These are phyloP conservation scores for Tapirus indicus DNA, from an alignment of 2,797 vertebrate species.

Conservation along the genomic window DNA sequence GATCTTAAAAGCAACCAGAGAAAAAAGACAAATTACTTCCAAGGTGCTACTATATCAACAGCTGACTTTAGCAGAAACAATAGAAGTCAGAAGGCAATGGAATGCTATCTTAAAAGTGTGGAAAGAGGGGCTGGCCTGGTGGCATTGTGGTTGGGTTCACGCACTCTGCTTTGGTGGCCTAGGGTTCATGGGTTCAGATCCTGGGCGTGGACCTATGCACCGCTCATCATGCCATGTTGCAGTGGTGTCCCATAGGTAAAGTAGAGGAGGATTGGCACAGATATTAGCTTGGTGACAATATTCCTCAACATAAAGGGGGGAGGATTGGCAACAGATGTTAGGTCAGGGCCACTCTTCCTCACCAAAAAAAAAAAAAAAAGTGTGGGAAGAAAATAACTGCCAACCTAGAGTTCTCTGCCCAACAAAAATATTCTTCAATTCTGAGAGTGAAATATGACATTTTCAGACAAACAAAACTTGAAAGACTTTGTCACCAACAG, in stretches of 20 bases:
- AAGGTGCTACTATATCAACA: not conserved
- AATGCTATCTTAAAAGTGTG: not conserved
- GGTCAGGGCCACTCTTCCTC: too few relatives aligned
- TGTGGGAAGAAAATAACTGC: not conserved
- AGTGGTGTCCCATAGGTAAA: too few relatives aligned
- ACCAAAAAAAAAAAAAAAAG: not conserved
- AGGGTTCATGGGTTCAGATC: too few relatives aligned
- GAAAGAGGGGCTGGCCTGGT: too few relatives aligned
- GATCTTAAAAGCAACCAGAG: not conserved
- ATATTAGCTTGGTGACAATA: too few relatives aligned
- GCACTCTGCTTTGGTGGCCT: too few relatives aligned
- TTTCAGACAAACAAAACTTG: not conserved
- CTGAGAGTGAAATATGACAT: not conserved
- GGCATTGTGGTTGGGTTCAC: too few relatives aligned
- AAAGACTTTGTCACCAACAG: not conserved
- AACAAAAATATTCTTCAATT: not conserved
- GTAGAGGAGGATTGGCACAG: too few relatives aligned
- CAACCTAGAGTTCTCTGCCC: not conserved
- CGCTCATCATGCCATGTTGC: too few relatives aligned
- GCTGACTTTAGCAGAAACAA: constrained; percentile 11
- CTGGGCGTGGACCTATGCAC: too few relatives aligned
- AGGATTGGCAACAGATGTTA: too few relatives aligned
- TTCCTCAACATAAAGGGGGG: too few relatives aligned
- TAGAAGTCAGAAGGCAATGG: not conserved
- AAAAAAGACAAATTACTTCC: not conserved